Conservation (phyloP, 23 tunicate species). For the Trididemnum clinides region DNA sequence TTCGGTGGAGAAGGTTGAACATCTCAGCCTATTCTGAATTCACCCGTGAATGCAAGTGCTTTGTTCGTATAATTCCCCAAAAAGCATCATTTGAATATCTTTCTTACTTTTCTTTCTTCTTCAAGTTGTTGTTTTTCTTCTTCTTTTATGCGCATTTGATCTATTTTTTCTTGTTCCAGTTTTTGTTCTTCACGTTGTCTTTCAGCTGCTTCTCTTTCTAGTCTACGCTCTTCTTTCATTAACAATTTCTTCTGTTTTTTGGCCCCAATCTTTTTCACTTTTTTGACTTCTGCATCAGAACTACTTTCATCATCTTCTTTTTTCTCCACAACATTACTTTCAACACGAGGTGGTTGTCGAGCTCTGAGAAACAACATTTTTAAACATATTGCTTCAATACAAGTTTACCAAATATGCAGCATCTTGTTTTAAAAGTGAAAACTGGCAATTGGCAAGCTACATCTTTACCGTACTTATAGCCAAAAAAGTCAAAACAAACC, state of each 20-base stretch:
- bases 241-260: constrained; percentile 79
- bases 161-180: constrained; percentile 56
- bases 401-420: no score
- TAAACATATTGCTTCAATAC: no score
- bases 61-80: neutral
- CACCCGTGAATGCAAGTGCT: neutral
- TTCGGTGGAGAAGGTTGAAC: no score
- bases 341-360: no score
- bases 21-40: no score
- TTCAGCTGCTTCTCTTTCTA: constrained; percentile 48
- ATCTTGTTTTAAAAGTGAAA: no score
- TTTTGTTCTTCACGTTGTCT: constrained; percentile 71
- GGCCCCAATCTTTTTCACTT: constrained; percentile 69
- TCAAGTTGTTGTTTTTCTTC: constrained; percentile 46
- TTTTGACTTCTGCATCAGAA: constrained; percentile 14
- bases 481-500: no score
- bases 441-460: no score
- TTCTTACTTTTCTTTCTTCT: constrained; percentile 77
- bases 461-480: no score
- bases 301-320: constrained; percentile 9
- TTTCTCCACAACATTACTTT: neutral
- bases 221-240: constrained; percentile 69
- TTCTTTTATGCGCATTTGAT: constrained; percentile 31
- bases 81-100: neutral
- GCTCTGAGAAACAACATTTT: no score